phyloP scores from a whole-genome alignment of 1,140 invertebrate species.

The Contarinia nasturtii region DNA sequence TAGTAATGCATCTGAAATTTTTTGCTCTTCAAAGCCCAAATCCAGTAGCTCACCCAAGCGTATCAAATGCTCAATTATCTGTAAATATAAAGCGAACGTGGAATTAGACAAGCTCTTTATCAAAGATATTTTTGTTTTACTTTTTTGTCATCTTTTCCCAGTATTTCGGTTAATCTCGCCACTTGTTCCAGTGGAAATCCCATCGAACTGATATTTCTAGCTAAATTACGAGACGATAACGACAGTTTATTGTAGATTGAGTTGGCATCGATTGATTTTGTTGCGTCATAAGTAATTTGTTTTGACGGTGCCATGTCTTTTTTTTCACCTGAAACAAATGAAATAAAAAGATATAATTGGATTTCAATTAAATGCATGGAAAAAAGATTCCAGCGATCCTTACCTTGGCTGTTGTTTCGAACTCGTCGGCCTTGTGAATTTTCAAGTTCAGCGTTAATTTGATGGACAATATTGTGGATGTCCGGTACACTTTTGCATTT shows the following conservation, averaged over 20 bases:
- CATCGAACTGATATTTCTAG: constrained; percentile 56
- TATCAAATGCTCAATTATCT: constrained; percentile 49
- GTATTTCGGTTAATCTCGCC: constrained; percentile 46
- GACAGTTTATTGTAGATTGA: constrained; percentile 23
- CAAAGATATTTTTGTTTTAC: constrained; percentile 24
- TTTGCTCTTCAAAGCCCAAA: constrained; percentile 60
- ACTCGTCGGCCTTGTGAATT: constrained; percentile 19
- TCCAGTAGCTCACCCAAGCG: constrained; percentile 51
- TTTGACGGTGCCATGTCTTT: not conserved
- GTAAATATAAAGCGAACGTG: constrained; percentile 23
- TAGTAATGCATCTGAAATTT: constrained; percentile 50
- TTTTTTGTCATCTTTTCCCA: constrained; percentile 70
- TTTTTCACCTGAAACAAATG: not conserved
- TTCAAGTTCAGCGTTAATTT: constrained; percentile 43
- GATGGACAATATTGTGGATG: constrained; percentile 48
- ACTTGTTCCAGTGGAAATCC: constrained; percentile 64
- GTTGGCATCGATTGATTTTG: too few species aligned
- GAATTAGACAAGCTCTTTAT: constrained; percentile 1
- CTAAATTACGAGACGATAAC: constrained; percentile 39
- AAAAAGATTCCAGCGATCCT: too few species aligned
- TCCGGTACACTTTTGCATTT: constrained; percentile 45
- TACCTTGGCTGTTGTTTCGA: constrained; percentile 20
- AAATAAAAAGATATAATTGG: constrained; percentile 9
- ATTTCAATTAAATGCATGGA: constrained; percentile 3
- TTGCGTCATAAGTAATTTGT: too few species aligned